Base-by-base conservation (phyloP, 2,888 invertebrate genomes). In the Amblyjoppa proteus region DNA sequence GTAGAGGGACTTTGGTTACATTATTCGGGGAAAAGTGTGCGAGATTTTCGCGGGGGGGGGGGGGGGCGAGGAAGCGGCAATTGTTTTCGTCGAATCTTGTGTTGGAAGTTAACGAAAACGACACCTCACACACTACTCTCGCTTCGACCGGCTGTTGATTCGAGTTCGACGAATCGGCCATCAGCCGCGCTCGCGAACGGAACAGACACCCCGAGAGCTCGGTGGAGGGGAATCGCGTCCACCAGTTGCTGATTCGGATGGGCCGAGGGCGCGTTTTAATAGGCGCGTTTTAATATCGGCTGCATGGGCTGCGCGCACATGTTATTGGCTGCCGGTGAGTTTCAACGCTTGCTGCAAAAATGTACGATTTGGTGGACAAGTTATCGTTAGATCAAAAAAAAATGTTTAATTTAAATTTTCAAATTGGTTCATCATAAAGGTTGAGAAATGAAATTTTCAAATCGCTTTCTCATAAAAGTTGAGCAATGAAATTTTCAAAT, bases 81-180 rank as follows among this genome's bases (percentile, higher is more conserved):
- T 51, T 66, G 64, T 80, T 74, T 70, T 75, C 64, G 25, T 41
- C 49, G 31, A 31, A n/a, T 41, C 31, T 20, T 20, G 61, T 53
- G 58, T 20, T 20, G 68, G 53, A n/a, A 53, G 71, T 28, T 25
- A 49, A 41, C 49, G 58, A 68, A 11, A 25, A 73, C 45, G 66
- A 71, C 51, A 74, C 75, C 78, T 64, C 85, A 53, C 82, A 75
- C 31, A 31, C 53, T n/a, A 6, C 75, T 79, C 51, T 83, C 83
- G 80, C 49, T 56, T 64, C 70, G 83, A 83, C 86, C 86, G 86
- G 86, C 86, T 83, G 86, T 86, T 83, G 86, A 85, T 85, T 85
- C 73, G 71, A 68, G 31, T 31, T 64, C 34, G 64, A 64, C 58
- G 58, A 58, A 58, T 58, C 58, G 58, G 58, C 58, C 58, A 58